Conservation (phyloP, 2,888 invertebrate species). For the Alitta virens region DNA sequence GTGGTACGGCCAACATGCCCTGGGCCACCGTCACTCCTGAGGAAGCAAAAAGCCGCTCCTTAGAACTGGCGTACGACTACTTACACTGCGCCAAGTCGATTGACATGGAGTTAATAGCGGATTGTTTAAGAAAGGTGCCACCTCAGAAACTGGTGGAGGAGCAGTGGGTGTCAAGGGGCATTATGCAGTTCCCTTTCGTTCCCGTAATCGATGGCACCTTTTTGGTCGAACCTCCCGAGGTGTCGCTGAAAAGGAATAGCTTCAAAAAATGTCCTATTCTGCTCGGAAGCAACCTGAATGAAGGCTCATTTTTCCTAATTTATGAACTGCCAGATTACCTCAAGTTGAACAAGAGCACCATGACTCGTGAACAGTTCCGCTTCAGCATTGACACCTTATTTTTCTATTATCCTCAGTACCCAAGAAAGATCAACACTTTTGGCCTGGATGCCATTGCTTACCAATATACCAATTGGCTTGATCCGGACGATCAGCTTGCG, state of each 20-base stretch:
- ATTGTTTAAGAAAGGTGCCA: conserved; percentile 23
- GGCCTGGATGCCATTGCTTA: conserved; percentile 79
- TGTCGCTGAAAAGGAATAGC: conserved; percentile 71
- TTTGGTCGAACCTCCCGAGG: conserved; percentile 72
- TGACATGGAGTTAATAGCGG: conserved; percentile 22
- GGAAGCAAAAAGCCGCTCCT: conserved; percentile 73
- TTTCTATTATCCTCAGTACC: conserved; percentile 64
- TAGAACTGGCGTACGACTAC: conserved; percentile 66
- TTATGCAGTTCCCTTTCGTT: conserved; percentile 85
- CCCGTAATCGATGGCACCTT: conserved; percentile 92
- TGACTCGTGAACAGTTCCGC: conserved; percentile 76
- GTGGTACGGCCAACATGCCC: conserved; percentile 86
- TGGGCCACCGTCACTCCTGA: conserved; percentile 88
- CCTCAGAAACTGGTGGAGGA: conserved; percentile 24
- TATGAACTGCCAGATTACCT: conserved; percentile 68
- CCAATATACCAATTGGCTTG: conserved; percentile 89
- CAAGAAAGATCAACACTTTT: conserved; percentile 67
- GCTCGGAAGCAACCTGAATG: conserved; percentile 89
- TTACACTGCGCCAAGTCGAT: conserved; percentile 19
- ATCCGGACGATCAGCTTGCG: conserved; percentile 78
- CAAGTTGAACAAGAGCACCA: conserved; percentile 55
- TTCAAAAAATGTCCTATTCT: conserved; percentile 91
- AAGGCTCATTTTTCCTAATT: conserved; percentile 90
- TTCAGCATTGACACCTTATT: conserved; percentile 77
- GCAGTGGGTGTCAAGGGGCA: conserved; percentile 58